Conservation (phyloP, 2,888 invertebrate species). For the Acrobasis suavella region DNA sequence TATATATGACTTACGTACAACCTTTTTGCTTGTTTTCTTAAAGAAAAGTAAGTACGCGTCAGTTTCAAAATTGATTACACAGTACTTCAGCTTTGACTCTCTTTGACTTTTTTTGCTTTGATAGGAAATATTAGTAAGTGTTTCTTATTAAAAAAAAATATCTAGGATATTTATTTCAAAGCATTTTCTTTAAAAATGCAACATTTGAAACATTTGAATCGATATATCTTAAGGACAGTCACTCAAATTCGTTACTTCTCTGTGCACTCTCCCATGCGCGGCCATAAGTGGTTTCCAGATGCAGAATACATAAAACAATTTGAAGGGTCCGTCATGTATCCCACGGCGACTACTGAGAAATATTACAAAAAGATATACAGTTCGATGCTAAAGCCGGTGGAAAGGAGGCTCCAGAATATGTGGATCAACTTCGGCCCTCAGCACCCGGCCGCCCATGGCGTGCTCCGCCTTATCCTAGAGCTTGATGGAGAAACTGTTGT, state of each 20-base stretch:
- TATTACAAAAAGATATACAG: constrained; percentile 61
- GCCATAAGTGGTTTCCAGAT: constrained; percentile 85
- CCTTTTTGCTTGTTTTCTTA: no score
- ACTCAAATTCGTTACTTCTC: constrained; percentile 41
- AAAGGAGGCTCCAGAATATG: constrained; percentile 85
- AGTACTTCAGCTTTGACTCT: no score
- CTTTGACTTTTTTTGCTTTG: no score
- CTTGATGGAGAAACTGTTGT: constrained; percentile 92
- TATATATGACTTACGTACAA: no score
- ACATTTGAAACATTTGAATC: constrained; percentile 24
- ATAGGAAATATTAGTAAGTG: no score
- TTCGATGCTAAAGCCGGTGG: constrained; percentile 65
- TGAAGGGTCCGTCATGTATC: constrained; percentile 81
- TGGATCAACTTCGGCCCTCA: constrained; percentile 93
- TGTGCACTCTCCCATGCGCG: constrained; percentile 41
- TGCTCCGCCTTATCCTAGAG: constrained; percentile 89
- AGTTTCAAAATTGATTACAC: no score
- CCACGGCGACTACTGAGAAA: constrained; percentile 67
- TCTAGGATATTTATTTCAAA: no score
- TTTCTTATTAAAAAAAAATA: no score
- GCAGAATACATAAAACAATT: constrained; percentile 78
- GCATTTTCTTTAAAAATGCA: neutral
- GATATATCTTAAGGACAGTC: constrained; percentile 16
- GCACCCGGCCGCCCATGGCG: constrained; percentile 96
- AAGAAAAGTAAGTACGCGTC: no score